Evolutionary conservation across 2,113 vertebrate species (phyloP).

Genomic region (Urocynchramus pylzowi): DNA sequence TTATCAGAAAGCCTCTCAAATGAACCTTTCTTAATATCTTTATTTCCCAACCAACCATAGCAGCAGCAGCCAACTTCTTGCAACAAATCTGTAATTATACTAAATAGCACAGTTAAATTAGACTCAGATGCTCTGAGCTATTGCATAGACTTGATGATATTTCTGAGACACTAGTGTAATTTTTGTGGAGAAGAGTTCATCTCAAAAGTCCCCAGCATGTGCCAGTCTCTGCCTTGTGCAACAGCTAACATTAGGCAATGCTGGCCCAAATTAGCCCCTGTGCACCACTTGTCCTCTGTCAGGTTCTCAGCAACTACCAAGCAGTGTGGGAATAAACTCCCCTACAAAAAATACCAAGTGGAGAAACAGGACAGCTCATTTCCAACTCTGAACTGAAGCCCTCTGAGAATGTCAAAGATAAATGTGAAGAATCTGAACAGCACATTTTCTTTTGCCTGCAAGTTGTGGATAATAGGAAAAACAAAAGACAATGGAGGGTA

Average conservation of each 20-base stretch:
- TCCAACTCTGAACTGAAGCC: neutral
- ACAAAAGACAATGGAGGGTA: neutral
- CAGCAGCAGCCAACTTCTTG: neutral
- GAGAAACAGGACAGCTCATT: neutral
- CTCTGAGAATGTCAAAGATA: neutral
- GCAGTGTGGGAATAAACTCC: neutral
- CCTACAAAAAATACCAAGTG: neutral
- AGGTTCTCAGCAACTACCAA: neutral
- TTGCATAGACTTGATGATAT: neutral
- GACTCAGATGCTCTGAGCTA: neutral
- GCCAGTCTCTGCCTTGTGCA: neutral
- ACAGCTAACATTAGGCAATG: neutral
- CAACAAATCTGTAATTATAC: neutral
- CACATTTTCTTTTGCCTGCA: neutral
- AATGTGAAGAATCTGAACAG: neutral
- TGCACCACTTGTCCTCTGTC: neutral
- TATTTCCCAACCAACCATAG: neutral
- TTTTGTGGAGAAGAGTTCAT: slow-evolving; percentile 9
- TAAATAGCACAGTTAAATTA: neutral
- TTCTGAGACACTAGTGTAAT: neutral
- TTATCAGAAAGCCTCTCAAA: neutral
- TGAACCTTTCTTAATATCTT: neutral
- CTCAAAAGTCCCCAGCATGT: neutral
- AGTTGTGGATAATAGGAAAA: neutral
- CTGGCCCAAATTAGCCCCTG: neutral